A percentile compares a stretch with the other conserved stretches of the same genome.
Conservation (phyloP, 30 jellyfish, hydroid and myxozoan species). For the Cassiopea andromeda region DNA sequence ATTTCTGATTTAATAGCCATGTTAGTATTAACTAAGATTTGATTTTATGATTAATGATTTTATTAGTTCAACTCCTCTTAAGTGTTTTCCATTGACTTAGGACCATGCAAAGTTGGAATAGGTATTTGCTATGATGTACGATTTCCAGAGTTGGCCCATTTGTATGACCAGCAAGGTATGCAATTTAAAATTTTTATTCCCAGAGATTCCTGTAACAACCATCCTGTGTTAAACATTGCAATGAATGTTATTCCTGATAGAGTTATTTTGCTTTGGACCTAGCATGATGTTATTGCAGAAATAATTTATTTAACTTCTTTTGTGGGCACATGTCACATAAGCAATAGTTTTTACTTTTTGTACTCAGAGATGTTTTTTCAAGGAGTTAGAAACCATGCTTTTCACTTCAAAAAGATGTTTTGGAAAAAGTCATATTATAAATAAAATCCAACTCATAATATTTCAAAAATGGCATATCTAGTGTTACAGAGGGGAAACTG, state of each 20-base stretch:
- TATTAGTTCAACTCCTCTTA: too few species aligned
- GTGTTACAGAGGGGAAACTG: not conserved
- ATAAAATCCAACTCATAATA: not conserved
- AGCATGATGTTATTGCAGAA: too few species aligned
- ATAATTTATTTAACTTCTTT: too few species aligned
- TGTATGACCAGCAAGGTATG: conserved; percentile 77
- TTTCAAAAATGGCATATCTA: not conserved
- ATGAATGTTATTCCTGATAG: too few species aligned
- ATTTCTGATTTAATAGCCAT: too few species aligned
- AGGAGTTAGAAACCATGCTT: too few species aligned
- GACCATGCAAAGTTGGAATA: conserved; percentile 84
- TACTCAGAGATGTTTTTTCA: not conserved
- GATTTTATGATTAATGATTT: too few species aligned
- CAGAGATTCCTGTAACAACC: not conserved
- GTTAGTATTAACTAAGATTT: too few species aligned
- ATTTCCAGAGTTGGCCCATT: conserved; percentile 85
- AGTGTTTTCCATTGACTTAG: conserved; percentile 7
- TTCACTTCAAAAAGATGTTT: not conserved
- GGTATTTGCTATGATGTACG: conserved; percentile 97
- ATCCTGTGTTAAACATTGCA: too few species aligned
- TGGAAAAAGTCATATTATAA: not conserved
- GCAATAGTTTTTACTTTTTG: too few species aligned
- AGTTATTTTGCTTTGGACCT: too few species aligned
- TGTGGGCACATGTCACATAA: too few species aligned
- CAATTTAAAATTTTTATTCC: not conserved